These are phyloP conservation scores for Drosophila ogumai DNA, from an alignment of 1,140 invertebrate genomes.

Conservation along the genomic window DNA sequence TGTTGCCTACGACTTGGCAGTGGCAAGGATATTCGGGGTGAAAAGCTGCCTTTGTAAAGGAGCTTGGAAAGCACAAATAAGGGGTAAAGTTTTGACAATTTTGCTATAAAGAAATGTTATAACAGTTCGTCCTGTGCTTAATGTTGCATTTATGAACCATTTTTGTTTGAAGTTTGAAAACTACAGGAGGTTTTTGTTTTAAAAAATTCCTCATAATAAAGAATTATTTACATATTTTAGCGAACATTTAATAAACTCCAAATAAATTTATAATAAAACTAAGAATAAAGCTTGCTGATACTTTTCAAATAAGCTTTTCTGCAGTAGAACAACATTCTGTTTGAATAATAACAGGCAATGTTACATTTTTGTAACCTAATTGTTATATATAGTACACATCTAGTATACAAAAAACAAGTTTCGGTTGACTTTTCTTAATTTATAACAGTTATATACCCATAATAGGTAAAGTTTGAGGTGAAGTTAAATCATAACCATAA, in stretches of 20 bases:
- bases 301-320: not conserved
- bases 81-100: not conserved
- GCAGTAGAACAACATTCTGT: not conserved
- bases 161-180: not conserved
- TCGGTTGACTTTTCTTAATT: not conserved
- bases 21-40: conserved; percentile 6
- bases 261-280: not conserved
- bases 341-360: not conserved
- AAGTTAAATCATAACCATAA: not conserved
- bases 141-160: not conserved
- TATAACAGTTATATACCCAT: not conserved
- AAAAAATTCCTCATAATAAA: fast-evolving
- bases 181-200: no score
- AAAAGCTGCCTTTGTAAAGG: not conserved
- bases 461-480: not conserved
- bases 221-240: not conserved
- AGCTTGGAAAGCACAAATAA: conserved; percentile 1
- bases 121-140: not conserved
- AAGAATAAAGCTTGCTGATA: not conserved
- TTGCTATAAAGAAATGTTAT: not conserved
- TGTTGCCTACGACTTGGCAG: not conserved
- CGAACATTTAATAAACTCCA: not conserved
- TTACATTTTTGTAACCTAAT: not conserved
- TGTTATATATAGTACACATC: not conserved
- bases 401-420: not conserved